A percentile compares a stretch with the other conserved stretches of the same genome.
These are phyloP conservation scores for Takifugu rubripes DNA, from an alignment of 2,797 vertebrate species.

Conservation along the genomic window DNA sequence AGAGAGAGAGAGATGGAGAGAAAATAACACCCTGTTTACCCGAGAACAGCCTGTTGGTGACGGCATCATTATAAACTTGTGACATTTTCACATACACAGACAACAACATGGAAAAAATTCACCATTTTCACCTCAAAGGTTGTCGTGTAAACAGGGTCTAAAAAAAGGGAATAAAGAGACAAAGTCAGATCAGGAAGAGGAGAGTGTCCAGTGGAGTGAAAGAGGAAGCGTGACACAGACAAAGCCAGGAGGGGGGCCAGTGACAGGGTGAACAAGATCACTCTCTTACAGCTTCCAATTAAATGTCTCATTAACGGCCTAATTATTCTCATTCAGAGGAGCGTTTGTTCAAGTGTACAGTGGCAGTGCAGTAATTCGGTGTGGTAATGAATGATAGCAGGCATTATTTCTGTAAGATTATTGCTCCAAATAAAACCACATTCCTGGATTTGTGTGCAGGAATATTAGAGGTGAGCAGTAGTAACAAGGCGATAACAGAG, in stretches of 20 bases:
- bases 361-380: constrained; percentile 64
- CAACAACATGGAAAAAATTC: too few species aligned
- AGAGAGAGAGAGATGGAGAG: constrained; percentile 1
- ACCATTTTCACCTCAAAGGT: too few species aligned
- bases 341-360: constrained; percentile 70
- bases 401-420: constrained; percentile 58
- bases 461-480: constrained; percentile 47
- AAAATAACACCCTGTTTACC: too few species aligned
- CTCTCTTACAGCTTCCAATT: constrained; percentile 75
- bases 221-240: constrained; percentile 26
- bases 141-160: too few species aligned
- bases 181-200: constrained; percentile 29
- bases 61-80: too few species aligned
- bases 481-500: constrained; percentile 36
- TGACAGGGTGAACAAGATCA: constrained; percentile 55
- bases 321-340: constrained; percentile 75
- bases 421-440: constrained; percentile 62
- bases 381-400: constrained; percentile 70
- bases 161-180: constrained; percentile 6
- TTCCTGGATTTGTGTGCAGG: constrained; percentile 48
- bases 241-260: constrained; percentile 13
- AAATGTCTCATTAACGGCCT: constrained; percentile 81
- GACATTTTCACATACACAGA: too few species aligned
- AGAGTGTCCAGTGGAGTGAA: constrained; percentile 43
- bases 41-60: neutral